These are phyloP conservation scores for Synanthedon andrenaeformis DNA, from an alignment of 2,888 invertebrate species.

Conservation along the genomic window DNA sequence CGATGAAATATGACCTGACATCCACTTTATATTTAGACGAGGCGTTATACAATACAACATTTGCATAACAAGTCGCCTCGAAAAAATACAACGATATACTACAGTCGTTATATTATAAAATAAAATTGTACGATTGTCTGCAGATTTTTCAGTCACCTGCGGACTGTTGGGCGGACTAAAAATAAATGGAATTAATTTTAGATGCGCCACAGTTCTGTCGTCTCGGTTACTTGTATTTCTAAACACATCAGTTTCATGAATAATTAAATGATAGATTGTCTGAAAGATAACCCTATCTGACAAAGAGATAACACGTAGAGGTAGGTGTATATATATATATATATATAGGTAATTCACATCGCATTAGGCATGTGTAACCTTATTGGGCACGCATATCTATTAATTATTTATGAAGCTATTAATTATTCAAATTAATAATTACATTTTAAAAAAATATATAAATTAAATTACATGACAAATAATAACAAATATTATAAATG, in stretches of 20 bases:
- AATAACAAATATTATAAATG: too few species aligned
- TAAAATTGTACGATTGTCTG: not conserved
- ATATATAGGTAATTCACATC: not conserved
- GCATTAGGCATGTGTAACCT: not conserved
- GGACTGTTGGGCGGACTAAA: not conserved
- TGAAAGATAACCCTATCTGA: not conserved
- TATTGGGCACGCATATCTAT: too few species aligned
- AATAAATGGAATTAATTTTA: not conserved
- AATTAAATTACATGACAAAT: too few species aligned
- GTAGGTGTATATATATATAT: not conserved
- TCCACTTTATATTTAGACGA: conserved; percentile 7
- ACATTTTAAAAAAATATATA: too few species aligned
- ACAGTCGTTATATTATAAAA: too few species aligned
- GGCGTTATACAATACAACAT: conserved; percentile 13
- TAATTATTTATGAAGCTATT: too few species aligned
- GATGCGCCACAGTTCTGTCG: not conserved
- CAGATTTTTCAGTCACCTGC: not conserved
- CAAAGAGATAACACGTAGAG: not conserved
- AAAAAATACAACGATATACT: not conserved
- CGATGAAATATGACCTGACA: conserved; percentile 7
- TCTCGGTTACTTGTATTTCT: not conserved
- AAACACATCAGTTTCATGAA: not conserved
- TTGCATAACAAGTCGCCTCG: conserved; percentile 12
- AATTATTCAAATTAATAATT: too few species aligned
- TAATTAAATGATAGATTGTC: not conserved